Percentiles rank a stretch among this genome's conserved stretches.
These are phyloP conservation scores for Argopecten irradians DNA, from an alignment of 1,140 invertebrate species.

Conservation along the genomic window DNA sequence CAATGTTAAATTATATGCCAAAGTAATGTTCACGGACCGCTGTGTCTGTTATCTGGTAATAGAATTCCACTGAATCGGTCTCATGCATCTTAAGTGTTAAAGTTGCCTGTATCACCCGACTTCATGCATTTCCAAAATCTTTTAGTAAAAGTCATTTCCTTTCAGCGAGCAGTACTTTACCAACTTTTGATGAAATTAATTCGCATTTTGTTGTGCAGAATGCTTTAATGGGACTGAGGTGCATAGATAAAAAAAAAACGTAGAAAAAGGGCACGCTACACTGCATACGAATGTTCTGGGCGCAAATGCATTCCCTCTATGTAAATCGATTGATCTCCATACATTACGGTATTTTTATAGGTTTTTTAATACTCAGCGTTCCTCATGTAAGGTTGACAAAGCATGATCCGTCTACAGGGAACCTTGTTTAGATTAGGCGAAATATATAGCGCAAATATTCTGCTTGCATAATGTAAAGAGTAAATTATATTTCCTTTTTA, in stretches of 20 bases:
- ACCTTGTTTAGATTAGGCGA: too few species aligned
- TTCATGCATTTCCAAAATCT: background rate
- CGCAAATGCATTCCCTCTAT: background rate
- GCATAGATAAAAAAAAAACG: background rate
- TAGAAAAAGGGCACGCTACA: background rate
- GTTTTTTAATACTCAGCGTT: too few species aligned
- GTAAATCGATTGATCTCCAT: background rate
- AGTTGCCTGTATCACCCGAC: background rate
- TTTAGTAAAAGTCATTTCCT: slow-evolving; percentile 18
- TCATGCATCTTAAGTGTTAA: background rate
- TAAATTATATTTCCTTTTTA: too few species aligned
- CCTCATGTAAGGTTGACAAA: too few species aligned
- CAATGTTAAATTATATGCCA: background rate
- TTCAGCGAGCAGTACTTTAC: background rate
- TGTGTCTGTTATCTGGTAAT: background rate
- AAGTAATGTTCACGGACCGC: background rate
- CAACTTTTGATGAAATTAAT: slow-evolving; percentile 10
- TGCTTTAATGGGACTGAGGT: background rate
- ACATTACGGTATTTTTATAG: too few species aligned
- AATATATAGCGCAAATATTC: too few species aligned
- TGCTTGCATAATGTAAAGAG: too few species aligned
- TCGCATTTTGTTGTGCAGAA: background rate
- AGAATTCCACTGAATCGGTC: background rate
- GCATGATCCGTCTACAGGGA: too few species aligned
- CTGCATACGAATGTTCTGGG: background rate